These are phyloP conservation scores for Morus bassanus DNA, from an alignment of 2,797 vertebrate genomes.

Conservation along the genomic window DNA sequence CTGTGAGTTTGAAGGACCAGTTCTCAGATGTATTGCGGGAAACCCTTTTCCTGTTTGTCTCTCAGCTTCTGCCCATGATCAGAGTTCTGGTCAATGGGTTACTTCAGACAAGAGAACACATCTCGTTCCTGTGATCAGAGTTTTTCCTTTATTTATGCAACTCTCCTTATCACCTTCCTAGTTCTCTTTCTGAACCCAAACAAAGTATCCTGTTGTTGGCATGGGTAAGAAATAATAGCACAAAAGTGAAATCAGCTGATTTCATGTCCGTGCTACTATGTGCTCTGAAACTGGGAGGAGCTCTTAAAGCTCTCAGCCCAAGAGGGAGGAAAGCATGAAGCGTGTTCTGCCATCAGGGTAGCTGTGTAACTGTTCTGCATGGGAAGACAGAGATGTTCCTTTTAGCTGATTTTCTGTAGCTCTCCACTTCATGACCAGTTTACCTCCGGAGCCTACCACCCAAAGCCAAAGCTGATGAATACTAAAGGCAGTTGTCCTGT, in stretches of 20 bases:
- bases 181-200: not conserved
- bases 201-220: not conserved
- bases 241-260: not conserved
- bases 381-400: not conserved
- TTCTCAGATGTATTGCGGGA: not conserved
- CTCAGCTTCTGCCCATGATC: not conserved
- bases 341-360: rapidly evolving
- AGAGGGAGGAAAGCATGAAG: not conserved
- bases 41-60: conserved; percentile 5
- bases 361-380: not conserved
- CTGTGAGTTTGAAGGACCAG: not conserved
- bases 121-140: not conserved
- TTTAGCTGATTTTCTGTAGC: not conserved
- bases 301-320: not conserved
- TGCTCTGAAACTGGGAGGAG: not conserved
- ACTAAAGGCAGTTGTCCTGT: not conserved
- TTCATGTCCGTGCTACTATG: not conserved
- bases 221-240: not conserved
- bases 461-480: not conserved
- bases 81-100: not conserved
- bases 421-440: not conserved
- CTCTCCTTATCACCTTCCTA: not conserved
- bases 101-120: not conserved
- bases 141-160: not conserved
- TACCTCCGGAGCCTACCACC: not conserved